Evolutionary conservation across 2,113 vertebrate genomes (phyloP), one percentile per base, ranked within the genome.

Genomic region (Indicator indicator): DNA sequence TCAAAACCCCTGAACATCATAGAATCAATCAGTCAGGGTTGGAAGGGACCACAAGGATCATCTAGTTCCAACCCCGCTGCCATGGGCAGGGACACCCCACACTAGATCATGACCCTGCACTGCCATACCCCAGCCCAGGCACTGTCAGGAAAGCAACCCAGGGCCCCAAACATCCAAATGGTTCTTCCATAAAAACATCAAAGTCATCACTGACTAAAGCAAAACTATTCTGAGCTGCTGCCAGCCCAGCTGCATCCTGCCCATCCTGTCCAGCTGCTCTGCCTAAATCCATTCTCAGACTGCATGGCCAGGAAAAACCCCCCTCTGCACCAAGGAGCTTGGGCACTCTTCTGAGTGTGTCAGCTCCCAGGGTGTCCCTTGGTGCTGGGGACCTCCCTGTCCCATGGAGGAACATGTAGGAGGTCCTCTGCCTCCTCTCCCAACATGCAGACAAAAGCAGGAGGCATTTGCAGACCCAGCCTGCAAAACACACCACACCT

Each of bases 251-350:
- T 86, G 71, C 76, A 6, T 33, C 79, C 64, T 69, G 58, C 59
- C 16, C 76, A 6, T 33, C 79, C 64, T 69, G 58, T 54, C 16
- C 2, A 2, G 32, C 33, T 7, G 73, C 38, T 48, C 33, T 6
- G 26, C 68, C 68, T 21, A 38, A 50, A 12, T 7, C 30, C 2
- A 6, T 3, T 38, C 68, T 54, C 0, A 0, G 54, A 2, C 6
- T 3, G 56, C 1, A 0, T 0, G 6, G 6, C 7, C 0, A 0
- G 71, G 52, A 71, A 42, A 16, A 82, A 11, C 1, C 2, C 5
- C 59, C 55, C 32, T 62, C 10, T 62, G 16, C 36, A 24, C 7
- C 0, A 0, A 38, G 46, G 36, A 8, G 18, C 42, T 74, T 1
- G 0, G 52, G 77, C 77, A 24, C 63, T 42, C 58, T 36, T 11